These are phyloP conservation scores for Gallinago solitaria DNA, from an alignment of 2,797 vertebrate genomes.

Conservation along the genomic window DNA sequence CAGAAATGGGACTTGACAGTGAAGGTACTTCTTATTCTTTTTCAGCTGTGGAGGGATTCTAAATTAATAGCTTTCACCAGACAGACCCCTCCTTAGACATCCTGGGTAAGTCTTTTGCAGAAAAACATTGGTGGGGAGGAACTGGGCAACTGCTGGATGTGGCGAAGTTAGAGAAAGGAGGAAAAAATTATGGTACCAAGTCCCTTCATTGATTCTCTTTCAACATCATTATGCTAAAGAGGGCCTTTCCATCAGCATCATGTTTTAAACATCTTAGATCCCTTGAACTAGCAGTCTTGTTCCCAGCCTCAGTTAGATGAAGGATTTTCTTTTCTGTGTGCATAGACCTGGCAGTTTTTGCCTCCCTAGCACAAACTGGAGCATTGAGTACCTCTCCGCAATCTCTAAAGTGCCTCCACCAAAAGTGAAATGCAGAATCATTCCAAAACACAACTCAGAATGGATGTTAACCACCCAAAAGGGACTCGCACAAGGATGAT, in stretches of 20 bases:
- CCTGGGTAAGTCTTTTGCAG: not conserved
- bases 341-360: not conserved
- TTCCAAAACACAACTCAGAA: not conserved
- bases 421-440: not conserved
- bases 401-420: not conserved
- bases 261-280: not conserved
- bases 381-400: accelerated
- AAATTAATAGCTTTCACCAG: not conserved
- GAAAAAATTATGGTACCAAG: not conserved
- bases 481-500: not conserved
- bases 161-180: not conserved
- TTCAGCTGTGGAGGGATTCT: not conserved
- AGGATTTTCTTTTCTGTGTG: not conserved
- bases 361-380: not conserved
- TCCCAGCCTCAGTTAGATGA: not conserved
- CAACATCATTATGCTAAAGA: not conserved
- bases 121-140: not conserved
- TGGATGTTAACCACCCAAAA: not conserved
- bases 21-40: not conserved
- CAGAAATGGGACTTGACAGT: not conserved
- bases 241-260: not conserved
- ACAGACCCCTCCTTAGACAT: not conserved
- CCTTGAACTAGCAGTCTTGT: not conserved
- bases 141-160: not conserved
- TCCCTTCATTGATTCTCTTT: not conserved